Conservation (phyloP, 2,888 invertebrate species). For the Trilocha varians region DNA sequence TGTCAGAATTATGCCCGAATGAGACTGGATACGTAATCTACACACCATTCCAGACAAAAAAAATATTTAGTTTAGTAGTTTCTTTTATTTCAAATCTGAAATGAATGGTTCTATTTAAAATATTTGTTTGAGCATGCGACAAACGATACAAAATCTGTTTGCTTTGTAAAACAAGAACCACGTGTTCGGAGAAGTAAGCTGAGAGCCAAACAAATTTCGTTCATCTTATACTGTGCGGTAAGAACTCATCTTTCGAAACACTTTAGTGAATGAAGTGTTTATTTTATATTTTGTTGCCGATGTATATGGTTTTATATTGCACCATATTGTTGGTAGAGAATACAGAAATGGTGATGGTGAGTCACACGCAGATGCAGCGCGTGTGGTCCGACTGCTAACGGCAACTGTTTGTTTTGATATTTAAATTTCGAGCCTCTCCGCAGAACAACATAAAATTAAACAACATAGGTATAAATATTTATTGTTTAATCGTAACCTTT, state of each 20-base stretch:
- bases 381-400: conserved; percentile 35
- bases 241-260: too few species aligned
- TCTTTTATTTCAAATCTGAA: background rate
- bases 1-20: too few species aligned
- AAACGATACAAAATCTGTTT: background rate
- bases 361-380: conserved; percentile 12
- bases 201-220: background rate
- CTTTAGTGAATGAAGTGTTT: background rate
- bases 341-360: background rate
- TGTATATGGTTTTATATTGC: background rate
- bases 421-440: conserved; percentile 21
- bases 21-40: too few species aligned
- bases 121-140: background rate
- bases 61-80: background rate
- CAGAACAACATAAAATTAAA: conserved; percentile 26
- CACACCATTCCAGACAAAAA: background rate
- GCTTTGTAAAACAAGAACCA: background rate
- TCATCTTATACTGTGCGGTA: too few species aligned
- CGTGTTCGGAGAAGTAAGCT: background rate
- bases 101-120: background rate
- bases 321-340: background rate
- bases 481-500: conserved; percentile 5
- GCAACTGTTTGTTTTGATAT: conserved; percentile 25
- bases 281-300: background rate
- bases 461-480: conserved; percentile 28